Percentiles rank a stretch among this genome's conserved stretches.
Conservation (phyloP, 2,113 vertebrate species). For the Leuciscus idus region DNA sequence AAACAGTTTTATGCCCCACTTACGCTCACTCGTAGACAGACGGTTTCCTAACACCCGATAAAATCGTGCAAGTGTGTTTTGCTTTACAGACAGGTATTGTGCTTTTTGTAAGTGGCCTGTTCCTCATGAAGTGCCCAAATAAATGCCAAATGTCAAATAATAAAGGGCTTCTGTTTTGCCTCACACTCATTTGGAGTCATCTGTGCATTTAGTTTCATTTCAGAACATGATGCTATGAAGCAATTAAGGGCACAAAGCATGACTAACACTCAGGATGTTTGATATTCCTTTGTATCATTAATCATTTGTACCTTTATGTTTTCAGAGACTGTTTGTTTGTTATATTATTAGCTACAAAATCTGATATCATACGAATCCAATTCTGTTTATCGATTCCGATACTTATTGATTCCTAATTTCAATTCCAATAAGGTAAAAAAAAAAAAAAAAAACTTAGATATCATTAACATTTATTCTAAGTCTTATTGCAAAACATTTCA, state of each 20-base stretch:
- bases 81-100: slow-evolving; percentile 25
- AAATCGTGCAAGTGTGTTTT: slow-evolving; percentile 8
- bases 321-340: not conserved
- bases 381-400: too few species aligned
- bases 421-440: too few species aligned
- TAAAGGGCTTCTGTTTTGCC: not conserved
- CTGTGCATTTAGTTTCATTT: not conserved
- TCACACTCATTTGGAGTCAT: not conserved
- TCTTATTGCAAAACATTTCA: too few species aligned
- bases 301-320: not conserved
- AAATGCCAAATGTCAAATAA: slow-evolving; percentile 17
- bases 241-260: not conserved
- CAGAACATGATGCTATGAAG: not conserved
- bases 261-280: not conserved
- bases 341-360: not conserved
- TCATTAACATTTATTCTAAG: too few species aligned
- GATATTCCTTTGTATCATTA: not conserved
- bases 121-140: slow-evolving; percentile 15
- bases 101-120: not conserved
- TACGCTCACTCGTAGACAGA: slow-evolving; percentile 13
- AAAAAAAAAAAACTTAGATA: too few species aligned
- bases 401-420: too few species aligned
- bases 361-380: not conserved
- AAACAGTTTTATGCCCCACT: slow-evolving; percentile 47
- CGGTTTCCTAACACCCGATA: slow-evolving; percentile 10